Percentiles rank a stretch among this genome's conserved stretches.
phyloP scores from a whole-genome alignment of 1,140 invertebrate genomes.

The Cherax quadricarinatus region DNA sequence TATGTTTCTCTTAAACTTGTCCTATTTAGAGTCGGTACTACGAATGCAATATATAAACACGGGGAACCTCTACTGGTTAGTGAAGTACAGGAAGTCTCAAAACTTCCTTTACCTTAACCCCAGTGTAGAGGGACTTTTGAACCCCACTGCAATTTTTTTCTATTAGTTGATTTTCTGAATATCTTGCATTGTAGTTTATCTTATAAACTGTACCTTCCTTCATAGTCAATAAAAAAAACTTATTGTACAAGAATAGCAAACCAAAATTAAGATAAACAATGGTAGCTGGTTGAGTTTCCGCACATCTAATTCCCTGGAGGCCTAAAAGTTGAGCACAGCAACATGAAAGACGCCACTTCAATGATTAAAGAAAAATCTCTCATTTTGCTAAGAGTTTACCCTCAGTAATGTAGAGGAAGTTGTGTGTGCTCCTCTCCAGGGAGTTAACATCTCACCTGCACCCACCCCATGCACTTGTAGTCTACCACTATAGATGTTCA shows the following conservation, averaged over 20 bases:
- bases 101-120: no score
- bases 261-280: neutral
- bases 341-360: neutral
- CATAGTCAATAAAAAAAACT: neutral
- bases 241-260: neutral
- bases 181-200: constrained; percentile 35
- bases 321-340: neutral
- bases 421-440: neutral
- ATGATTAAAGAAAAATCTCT: neutral
- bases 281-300: neutral
- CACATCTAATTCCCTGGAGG: neutral
- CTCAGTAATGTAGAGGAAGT: neutral
- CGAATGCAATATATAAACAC: constrained; percentile 47
- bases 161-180: neutral
- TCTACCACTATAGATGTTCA: neutral
- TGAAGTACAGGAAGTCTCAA: neutral
- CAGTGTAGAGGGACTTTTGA: no score
- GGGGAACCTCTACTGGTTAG: neutral
- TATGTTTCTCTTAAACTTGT: constrained; percentile 53
- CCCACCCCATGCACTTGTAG: neutral
- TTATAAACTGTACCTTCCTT: neutral
- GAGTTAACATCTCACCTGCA: neutral
- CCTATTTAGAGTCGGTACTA: neutral
- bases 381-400: neutral
- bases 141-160: neutral